Evolutionary conservation across 2,888 invertebrate genomes (phyloP).

Genomic region (Pandemis corylana): DNA sequence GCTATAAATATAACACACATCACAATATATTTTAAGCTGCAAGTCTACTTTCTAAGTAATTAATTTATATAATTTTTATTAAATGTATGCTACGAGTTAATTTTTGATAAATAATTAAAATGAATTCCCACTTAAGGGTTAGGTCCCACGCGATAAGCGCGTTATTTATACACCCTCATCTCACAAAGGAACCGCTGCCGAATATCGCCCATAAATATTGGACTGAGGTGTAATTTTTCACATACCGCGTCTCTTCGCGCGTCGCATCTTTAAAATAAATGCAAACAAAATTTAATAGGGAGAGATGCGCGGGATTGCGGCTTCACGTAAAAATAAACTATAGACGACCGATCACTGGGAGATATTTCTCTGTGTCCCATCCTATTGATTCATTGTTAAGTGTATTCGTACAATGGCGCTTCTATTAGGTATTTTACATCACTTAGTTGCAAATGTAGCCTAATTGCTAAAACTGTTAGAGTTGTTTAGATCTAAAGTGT

Average conservation of each 20-base stretch:
- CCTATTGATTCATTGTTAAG: slow-evolving; percentile 45
- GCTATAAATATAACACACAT: slow-evolving; percentile 44
- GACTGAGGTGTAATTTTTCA: slow-evolving; percentile 85
- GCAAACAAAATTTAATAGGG: slow-evolving; percentile 86
- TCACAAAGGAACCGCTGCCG: slow-evolving; percentile 85
- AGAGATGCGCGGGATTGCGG: slow-evolving; percentile 83
- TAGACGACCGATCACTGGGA: slow-evolving; percentile 74
- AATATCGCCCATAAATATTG: slow-evolving; percentile 86
- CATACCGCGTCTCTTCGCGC: slow-evolving; percentile 83
- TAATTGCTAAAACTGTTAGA: neutral
- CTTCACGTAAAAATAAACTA: slow-evolving; percentile 84
- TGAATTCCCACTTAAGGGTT: slow-evolving; percentile 82
- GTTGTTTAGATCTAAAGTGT: too few relatives aligned
- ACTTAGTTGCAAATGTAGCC: neutral
- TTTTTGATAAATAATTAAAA: slow-evolving; percentile 82
- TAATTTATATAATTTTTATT: neutral
- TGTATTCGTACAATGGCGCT: neutral
- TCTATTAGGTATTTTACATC: slow-evolving; percentile 1
- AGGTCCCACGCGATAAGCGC: slow-evolving; percentile 85
- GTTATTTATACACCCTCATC: slow-evolving; percentile 84
- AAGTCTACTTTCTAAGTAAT: neutral
- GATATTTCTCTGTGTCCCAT: slow-evolving; percentile 54
- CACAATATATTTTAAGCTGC: neutral
- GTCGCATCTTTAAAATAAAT: slow-evolving; percentile 86
- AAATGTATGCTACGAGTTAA: slow-evolving; percentile 47